These are phyloP conservation scores for Drosophila chauvacae DNA, from an alignment of 1,140 invertebrate species.

Conservation along the genomic window DNA sequence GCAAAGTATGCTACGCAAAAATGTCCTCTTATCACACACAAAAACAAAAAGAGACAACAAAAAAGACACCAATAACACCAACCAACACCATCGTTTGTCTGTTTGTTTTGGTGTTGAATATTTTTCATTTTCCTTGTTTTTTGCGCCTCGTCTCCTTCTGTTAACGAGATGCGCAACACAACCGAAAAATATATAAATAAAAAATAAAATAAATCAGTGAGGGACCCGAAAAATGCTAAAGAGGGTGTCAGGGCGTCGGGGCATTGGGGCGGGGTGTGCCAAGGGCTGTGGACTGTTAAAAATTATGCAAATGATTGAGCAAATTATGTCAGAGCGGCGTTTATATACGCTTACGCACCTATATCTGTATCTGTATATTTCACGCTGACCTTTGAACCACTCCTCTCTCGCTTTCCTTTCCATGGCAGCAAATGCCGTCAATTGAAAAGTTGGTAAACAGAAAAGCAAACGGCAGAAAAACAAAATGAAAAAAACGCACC, in stretches of 20 bases:
- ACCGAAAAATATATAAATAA: conserved; percentile 45
- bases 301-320: conserved; percentile 82
- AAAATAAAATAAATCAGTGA: conserved; percentile 44
- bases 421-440: conserved; percentile 69
- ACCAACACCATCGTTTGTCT: conserved; percentile 31
- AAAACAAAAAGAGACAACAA: conserved; percentile 3
- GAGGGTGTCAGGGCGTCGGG: not conserved
- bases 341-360: conserved; percentile 16
- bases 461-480: conserved; percentile 30
- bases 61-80: conserved; percentile 8
- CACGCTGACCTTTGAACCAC: conserved; percentile 66
- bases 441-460: conserved; percentile 70
- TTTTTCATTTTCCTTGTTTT: conserved; percentile 51
- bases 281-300: conserved; percentile 63
- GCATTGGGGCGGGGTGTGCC: conserved; percentile 4
- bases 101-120: conserved; percentile 66
- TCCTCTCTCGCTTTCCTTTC: conserved; percentile 18
- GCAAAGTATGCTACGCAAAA: conserved; percentile 66
- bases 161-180: conserved; percentile 71
- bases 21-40: conserved; percentile 70
- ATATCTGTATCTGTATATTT: conserved; percentile 33
- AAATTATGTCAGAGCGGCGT: conserved; percentile 74
- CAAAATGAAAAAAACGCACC: conserved; percentile 21
- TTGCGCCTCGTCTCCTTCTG: conserved; percentile 35
- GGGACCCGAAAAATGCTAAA: conserved; percentile 31